phyloP scores from a whole-genome alignment of 2,888 invertebrate genomes.

The Drosophila kokeensis region DNA sequence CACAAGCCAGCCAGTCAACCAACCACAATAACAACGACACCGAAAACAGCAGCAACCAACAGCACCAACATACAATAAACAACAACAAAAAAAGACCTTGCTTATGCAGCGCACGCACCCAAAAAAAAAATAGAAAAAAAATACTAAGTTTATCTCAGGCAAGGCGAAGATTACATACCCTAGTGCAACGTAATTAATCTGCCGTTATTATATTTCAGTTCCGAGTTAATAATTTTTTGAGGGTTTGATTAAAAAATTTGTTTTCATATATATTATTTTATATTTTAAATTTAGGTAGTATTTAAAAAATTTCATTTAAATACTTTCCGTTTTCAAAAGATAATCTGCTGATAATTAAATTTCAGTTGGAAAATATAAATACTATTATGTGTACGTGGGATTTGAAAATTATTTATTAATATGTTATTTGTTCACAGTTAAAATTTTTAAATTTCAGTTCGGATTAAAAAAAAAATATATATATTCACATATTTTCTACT shows the following conservation, averaged over 20 bases:
- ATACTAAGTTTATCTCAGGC: background rate
- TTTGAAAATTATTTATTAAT: too few species aligned
- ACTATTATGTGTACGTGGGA: too few species aligned
- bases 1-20: constrained; percentile 47
- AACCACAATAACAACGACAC: constrained; percentile 53
- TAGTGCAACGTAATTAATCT: background rate
- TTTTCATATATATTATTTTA: background rate
- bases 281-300: background rate
- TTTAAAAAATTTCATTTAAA: background rate
- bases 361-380: background rate
- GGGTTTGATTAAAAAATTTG: background rate
- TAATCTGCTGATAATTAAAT: background rate
- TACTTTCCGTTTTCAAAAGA: fast-evolving
- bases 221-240: too few species aligned
- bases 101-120: constrained; percentile 71
- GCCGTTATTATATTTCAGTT: background rate
- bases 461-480: too few species aligned
- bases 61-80: constrained; percentile 8
- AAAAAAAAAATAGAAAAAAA: constrained; percentile 20
- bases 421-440: too few species aligned
- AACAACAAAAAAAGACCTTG: constrained; percentile 40
- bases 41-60: constrained; percentile 27
- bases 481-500: too few species aligned
- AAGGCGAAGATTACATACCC: background rate
- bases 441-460: too few species aligned